Evolutionary conservation across 2,113 vertebrate genomes (phyloP), one percentile per base, ranked within the genome.

Genomic region (Catharus minimus): DNA sequence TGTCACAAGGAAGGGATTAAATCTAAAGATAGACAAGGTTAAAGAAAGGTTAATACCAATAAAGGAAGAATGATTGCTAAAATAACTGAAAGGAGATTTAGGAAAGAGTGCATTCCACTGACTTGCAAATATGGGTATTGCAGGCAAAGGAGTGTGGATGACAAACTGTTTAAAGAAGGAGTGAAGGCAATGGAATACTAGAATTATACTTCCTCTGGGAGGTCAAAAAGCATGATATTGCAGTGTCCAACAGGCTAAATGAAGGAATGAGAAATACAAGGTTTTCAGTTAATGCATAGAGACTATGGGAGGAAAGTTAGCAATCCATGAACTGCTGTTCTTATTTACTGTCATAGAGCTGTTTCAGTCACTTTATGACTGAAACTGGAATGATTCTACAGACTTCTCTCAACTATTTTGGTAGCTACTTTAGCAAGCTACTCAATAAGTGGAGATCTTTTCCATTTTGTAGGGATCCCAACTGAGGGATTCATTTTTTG

Each of bases 1-100:
- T 86, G 47, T 86, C 81, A 92, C 7, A 12, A 81, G 66, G 62
- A 86, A 86, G 44, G 92, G 65, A 92, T 56, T 88, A 90, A 96
- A 91, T 90, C 80, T 81, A 85, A 92, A 96, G 76, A 90, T 0
- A 93, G 88, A 94, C 53, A 87, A 94, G 88, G 81, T 91, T 90
- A 95, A 94, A 96, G 94, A 94, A 91, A 55, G 74, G 90, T 78
- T 94, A 95, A 95, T 95, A 91, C 79, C 85, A 95, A 94, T 93
- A 94, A 96, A 94, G 69, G 78, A 95, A 94, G 75, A 95, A 95
- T 57, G 50, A 89, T 87, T 95, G 56, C 89, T 92, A 89, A 94
- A 95, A 95, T 61, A 95, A 86, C 39, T 53, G 73, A 86, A 76
- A 68, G 41, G 50, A 88, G 43, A 66, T 91, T 95, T 95, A 95